These are phyloP conservation scores for Lordiphosa fenestrarum DNA, from an alignment of 2,888 invertebrate species.

Conservation along the genomic window DNA sequence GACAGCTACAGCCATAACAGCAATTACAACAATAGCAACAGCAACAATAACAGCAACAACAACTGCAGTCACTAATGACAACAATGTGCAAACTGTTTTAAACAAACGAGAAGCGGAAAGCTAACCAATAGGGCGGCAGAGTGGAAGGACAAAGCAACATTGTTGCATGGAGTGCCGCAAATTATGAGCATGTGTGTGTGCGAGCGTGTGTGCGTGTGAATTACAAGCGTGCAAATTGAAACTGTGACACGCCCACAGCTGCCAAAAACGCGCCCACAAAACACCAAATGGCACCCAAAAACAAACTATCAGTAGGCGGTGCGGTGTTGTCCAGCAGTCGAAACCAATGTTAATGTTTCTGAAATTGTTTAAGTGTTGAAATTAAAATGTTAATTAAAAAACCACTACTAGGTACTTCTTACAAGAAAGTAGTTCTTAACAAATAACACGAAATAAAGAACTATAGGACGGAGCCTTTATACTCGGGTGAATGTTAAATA, in stretches of 20 bases:
- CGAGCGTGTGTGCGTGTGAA: slow-evolving; percentile 52
- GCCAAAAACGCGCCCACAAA: slow-evolving; percentile 18
- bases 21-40: slow-evolving; percentile 8
- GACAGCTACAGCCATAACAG: slow-evolving; percentile 17
- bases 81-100: slow-evolving; percentile 69
- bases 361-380: background rate
- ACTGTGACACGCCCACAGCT: slow-evolving; percentile 56
- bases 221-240: slow-evolving; percentile 68
- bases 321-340: background rate
- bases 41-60: slow-evolving; percentile 10
- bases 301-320: slow-evolving; percentile 17
- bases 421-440: too few species aligned
- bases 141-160: slow-evolving; percentile 35
- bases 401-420: too few species aligned
- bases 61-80: slow-evolving; percentile 42
- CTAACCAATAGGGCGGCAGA: slow-evolving; percentile 5
- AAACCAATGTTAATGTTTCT: slow-evolving; percentile 2
- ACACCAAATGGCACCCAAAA: slow-evolving; percentile 15
- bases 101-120: slow-evolving; percentile 49
- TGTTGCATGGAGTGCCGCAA: slow-evolving; percentile 28
- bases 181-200: slow-evolving; percentile 4
- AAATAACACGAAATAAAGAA: too few species aligned
- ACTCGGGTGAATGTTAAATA: too few species aligned
- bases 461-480: too few species aligned
- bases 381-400: background rate